These are phyloP conservation scores for Prunella himalayana DNA, from an alignment of 2,113 vertebrate species.

Conservation along the genomic window DNA sequence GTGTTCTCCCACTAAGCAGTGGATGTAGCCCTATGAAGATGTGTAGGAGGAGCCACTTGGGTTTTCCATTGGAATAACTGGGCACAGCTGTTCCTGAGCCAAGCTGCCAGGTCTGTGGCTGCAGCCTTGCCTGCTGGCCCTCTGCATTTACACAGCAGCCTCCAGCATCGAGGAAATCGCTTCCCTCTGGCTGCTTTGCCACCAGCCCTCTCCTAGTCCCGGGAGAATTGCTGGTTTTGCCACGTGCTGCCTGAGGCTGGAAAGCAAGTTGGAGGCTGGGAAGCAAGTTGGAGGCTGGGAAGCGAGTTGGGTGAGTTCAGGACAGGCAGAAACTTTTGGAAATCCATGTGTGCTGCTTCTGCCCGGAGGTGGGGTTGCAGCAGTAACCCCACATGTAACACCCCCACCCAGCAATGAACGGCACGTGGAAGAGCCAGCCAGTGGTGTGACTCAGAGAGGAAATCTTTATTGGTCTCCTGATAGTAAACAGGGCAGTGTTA, in stretches of 20 bases:
- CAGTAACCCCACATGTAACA: background rate
- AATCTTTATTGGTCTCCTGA: slow-evolving; percentile 25
- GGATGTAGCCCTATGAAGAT: rapidly evolving
- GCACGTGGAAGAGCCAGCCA: background rate
- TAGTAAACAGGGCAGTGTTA: slow-evolving; percentile 54
- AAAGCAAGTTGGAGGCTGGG: background rate
- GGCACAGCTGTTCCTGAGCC: background rate
- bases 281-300: background rate
- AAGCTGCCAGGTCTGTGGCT: background rate
- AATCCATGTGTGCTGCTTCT: background rate
- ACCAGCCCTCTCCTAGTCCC: background rate
- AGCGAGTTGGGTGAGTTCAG: background rate
- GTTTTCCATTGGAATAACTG: background rate
- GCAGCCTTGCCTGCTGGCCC: background rate
- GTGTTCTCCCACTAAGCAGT: background rate
- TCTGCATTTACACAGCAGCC: background rate
- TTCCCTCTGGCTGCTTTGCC: background rate
- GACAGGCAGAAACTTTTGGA: background rate
- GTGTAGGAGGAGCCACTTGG: background rate
- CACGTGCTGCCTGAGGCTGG: background rate
- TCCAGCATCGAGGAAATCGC: background rate
- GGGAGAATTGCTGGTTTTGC: background rate
- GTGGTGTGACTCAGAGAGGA: background rate
- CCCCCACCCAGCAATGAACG: background rate
- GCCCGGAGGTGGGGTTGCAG: background rate